Evolutionary conservation across 2,113 vertebrate genomes (phyloP).

Genomic region (Proteles cristata): DNA sequence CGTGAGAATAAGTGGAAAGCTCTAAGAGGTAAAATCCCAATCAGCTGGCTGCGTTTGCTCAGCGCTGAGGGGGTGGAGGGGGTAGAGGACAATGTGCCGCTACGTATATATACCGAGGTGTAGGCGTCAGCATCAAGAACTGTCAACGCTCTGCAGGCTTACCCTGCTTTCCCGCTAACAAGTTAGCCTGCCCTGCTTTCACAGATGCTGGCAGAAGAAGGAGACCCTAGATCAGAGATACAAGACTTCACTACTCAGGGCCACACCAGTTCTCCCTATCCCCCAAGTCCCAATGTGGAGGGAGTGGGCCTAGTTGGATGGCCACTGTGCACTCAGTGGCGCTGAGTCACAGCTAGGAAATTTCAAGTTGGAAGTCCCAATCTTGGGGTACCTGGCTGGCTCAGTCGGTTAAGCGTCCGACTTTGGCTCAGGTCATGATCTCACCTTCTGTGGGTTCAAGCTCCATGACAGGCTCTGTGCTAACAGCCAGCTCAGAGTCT

Average conservation of each 20-base stretch:
- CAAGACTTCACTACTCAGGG: not conserved
- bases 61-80: not conserved
- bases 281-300: not conserved
- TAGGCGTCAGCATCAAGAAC: not conserved
- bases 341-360: not conserved
- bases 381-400: too few relatives aligned
- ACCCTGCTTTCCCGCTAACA: not conserved
- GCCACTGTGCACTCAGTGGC: not conserved
- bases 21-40: not conserved
- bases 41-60: not conserved
- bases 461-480: too few relatives aligned
- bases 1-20: too few relatives aligned
- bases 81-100: fast-evolving
- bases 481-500: too few relatives aligned
- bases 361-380: not conserved
- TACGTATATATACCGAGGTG: fast-evolving
- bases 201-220: not conserved
- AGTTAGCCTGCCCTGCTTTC: not conserved
- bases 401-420: too few relatives aligned
- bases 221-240: not conserved
- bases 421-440: too few relatives aligned
- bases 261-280: not conserved
- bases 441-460: too few relatives aligned
- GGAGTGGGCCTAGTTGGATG: not conserved
- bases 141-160: not conserved